Percentiles rank a stretch among this genome's conserved stretches.
phyloP scores from a whole-genome alignment of 2,888 invertebrate species.

The Drosophila imparisetae region DNA sequence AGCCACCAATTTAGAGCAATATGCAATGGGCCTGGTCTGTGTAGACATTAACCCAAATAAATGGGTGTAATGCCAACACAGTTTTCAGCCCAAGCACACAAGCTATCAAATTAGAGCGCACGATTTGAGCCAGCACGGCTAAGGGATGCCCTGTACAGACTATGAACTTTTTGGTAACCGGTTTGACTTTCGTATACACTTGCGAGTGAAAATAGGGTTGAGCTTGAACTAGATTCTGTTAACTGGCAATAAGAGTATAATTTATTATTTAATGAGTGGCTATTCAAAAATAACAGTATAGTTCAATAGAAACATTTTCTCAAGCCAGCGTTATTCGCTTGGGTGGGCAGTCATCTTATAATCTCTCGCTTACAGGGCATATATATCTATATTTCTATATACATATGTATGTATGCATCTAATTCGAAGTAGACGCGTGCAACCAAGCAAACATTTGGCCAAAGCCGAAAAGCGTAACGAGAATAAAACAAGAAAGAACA shows the following conservation, averaged over 20 bases:
- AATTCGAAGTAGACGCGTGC: background rate
- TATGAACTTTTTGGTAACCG: background rate
- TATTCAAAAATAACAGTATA: background rate
- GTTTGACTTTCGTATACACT: background rate
- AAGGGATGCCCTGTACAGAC: background rate
- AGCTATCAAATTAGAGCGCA: conserved; percentile 18
- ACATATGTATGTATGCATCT: background rate
- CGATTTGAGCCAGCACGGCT: background rate
- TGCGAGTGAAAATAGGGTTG: background rate
- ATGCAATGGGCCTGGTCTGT: conserved; percentile 25
- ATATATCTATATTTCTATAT: background rate
- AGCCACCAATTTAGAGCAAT: conserved; percentile 12
- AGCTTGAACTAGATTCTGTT: background rate
- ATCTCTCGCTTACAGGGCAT: background rate
- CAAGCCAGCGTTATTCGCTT: background rate
- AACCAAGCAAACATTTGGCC: conserved; percentile 8
- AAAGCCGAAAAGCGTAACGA: conserved; percentile 27
- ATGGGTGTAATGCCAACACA: conserved; percentile 15
- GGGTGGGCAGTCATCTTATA: background rate
- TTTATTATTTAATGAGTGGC: background rate
- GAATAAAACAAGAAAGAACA: conserved; percentile 6
- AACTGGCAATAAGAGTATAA: background rate
- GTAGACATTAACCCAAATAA: conserved; percentile 48
- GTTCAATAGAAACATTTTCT: background rate
- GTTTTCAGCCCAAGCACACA: conserved; percentile 32